Base-by-base conservation (phyloP, 2,888 invertebrate genomes). In the Drosophila phalerata region DNA sequence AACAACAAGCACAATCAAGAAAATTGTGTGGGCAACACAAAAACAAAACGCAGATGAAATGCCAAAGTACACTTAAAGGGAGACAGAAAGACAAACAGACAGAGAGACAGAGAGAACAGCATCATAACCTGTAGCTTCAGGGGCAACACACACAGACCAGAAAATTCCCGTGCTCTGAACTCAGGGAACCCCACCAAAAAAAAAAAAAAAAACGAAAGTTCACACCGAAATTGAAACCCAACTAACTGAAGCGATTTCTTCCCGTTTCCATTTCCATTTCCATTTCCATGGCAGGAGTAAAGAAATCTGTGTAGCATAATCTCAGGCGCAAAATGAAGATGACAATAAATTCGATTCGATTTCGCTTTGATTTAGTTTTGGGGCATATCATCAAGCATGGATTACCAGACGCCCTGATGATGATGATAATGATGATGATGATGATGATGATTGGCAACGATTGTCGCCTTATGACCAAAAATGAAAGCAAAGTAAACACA, bases 281-380 rank as follows among this genome's bases (percentile, higher is more conserved):
- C 5, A n/a, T 37, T 8, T 13, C n/a, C n/a, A 5, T n/a, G 6
- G 6, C 6, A n/a, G 37, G 10, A 25, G 28, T 17, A 52, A n/a
- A 55, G 64, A 47, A 80, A 77, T 78, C 74, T 72, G 80, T 82
- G 79, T 72, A 57, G 77, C 86, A 82, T 85, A 79, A 85, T 74
- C 77, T 79, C 69, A 85, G 88, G 88, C 88, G 68, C 83, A 88
- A 89, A 85, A 85, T 85, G 88, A 80, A 85, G 89, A 82, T 82
- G 85, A 88, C 85, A 88, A 88, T 85, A 89, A 85, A 85, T 89
- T 85, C 90, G 90, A 88, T 85, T 85, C 88, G 85, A 89, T 89
- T 85, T 85, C 76, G 78, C 83, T 89, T 89, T 85, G 89, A 85
- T 85, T 89, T 85, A 85, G 89, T 85, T 85, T 85, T 76, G 69